Percentiles rank a stretch among this genome's conserved stretches.
phyloP scores from a whole-genome alignment of 2,888 invertebrate genomes.

The Augochlorella aurata region DNA sequence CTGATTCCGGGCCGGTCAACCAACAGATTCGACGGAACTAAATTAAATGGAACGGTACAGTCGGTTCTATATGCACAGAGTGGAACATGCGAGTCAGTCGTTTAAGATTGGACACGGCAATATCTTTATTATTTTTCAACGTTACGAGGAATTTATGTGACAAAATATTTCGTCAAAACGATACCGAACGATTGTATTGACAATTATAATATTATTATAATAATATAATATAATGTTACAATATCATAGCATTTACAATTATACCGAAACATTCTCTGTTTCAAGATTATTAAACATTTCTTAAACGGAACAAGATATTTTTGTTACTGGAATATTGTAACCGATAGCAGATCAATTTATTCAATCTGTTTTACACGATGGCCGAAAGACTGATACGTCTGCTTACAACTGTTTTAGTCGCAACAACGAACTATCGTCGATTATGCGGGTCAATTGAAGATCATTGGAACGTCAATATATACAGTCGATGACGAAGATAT shows the following conservation, averaged over 20 bases:
- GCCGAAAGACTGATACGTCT: neutral
- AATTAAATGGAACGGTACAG: neutral
- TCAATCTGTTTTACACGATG: too few relatives aligned
- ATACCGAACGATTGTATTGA: too few relatives aligned
- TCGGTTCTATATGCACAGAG: neutral
- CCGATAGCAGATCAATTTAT: neutral
- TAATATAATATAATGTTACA: too few relatives aligned
- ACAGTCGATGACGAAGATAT: neutral
- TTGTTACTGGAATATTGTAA: neutral
- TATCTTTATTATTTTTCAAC: too few relatives aligned
- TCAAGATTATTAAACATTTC: too few relatives aligned
- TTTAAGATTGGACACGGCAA: neutral
- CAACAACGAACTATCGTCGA: neutral
- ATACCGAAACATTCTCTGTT: too few relatives aligned
- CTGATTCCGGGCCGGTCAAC: slow-evolving; percentile 23
- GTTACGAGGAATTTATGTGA: too few relatives aligned
- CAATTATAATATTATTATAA: too few relatives aligned
- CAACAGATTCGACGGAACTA: slow-evolving; percentile 6
- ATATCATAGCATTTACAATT: too few relatives aligned
- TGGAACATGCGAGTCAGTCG: neutral
- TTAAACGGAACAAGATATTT: neutral
- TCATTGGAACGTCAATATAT: neutral
- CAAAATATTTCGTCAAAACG: too few relatives aligned
- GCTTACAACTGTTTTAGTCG: neutral
- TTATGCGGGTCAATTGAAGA: slow-evolving; percentile 1